Evolutionary conservation across 2,888 invertebrate species (phyloP), one percentile per base, ranked within the genome.

Genomic region (Latrodectus elegans): DNA sequence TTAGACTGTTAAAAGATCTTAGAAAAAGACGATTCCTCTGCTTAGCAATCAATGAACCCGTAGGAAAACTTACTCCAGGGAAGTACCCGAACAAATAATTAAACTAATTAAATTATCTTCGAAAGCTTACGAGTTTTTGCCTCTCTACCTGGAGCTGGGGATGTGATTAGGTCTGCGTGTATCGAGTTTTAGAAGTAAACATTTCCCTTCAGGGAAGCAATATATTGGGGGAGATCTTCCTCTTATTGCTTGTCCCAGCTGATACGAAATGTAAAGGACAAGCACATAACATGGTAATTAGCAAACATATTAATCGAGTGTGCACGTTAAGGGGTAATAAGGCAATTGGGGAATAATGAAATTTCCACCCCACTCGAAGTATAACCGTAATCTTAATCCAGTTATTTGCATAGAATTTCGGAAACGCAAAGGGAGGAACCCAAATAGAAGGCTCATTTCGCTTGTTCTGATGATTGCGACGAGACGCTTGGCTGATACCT

Each of bases 221-320:
- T 60, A 55, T 26, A 55, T 11, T 53, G 68, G 65, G 38, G 38
- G 6, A 38, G 3, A 38, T 6, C 6, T 38, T 38, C 38, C 38
- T 38, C 38, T 38, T 38, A 38, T 38, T 38, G 38, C 38, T 38
- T 38, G 38, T 38, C 51, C 51, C 76, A 60, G 73, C 65, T 74
- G 67, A 67, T 74, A 38, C 52, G 26, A 55, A 81, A 74, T 67
- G 74, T 53, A 81, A 80, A 81, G 81, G 73, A 81, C 67, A 73
- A 6, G 81, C 74, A 67, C 73, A 60, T 67, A 53, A 81, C 81
- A 81, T 53, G 73, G 73, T 81, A 81, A 81, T 81, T 81, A 81
- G 81, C 81, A 81, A 81, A 74, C 81, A 74, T 81, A 81, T 81
- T 81, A 81, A 81, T 81, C 73, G 81, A 67, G 81, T 81, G 52